Base-by-base conservation (phyloP, 1,140 invertebrate genomes). In the Neodiprion pinetum region DNA sequence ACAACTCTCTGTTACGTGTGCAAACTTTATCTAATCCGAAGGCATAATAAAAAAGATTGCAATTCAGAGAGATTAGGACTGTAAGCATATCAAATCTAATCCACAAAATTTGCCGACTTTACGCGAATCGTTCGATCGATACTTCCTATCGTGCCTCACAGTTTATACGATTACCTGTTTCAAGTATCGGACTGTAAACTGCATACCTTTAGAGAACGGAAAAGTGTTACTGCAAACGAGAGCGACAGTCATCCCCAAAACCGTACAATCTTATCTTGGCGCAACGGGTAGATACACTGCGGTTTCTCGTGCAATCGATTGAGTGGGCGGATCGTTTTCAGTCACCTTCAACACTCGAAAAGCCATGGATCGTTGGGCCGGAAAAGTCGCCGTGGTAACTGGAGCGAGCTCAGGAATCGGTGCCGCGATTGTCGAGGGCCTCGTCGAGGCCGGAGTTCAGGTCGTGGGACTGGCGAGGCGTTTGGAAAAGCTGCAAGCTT, bases 381-480 rank as follows among this genome's bases (percentile, higher is more conserved):
- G 90, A 40, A 89, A 89, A 66, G 90, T 93, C 21, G 92, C 91
- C 1, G 82, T 93, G 47, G 90, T 93, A 1, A 93, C 92, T 0
- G 92, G 91, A 48, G 91, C 92, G 3, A 92, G 91, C 23, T 83
- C 83, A 12, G 92, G 91, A 4, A 93, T 93, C 40, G 92, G 92
- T 0, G 88, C 87, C 0, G 79, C 78, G 65, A 85, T 85, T 74
- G 88, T 80, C 21, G 9, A 84, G 65, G 73, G 77, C 0, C 80
- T 93, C 72, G 89, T 89, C 14, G 83, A 89, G 74, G 76, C 86
- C 7, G 91, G 91, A 4, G 88, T 93, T 86, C 85, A 86, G 74
- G 92, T 93, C 4, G 85, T 93, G 7, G 92, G 90, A 1, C 85
- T 92, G 69, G 90, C 91, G 9, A 81, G 91, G 28, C 88, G 89